Evolutionary conservation across 2,797 vertebrate genomes (phyloP), one percentile per base, ranked within the genome.

Genomic region (Vipera latastei): DNA sequence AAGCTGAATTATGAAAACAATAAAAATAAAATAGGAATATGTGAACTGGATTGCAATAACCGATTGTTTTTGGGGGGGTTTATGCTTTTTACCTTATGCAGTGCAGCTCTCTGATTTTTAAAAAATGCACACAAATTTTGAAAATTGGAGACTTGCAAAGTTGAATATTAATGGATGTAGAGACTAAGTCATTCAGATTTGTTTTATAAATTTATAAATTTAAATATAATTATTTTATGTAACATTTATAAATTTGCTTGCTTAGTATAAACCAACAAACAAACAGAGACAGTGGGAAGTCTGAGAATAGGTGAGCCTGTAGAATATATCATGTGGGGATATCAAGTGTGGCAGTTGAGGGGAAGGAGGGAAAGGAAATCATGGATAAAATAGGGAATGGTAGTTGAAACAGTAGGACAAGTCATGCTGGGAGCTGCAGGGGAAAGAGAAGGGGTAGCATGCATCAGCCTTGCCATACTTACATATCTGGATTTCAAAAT

Each of bases 81-180:
- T 51, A 4, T 83, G n/a, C 61, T 48, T 65, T 6, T 57, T 78
- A 44, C 26, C 93, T 91, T 11, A 16, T 94, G 38, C 8, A 0
- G 48, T 26, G 1, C 51, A 32, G 14, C n/a, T 38, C 63, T 78
- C 5, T 92, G 89, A 14, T 69, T 51, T 32, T 32, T 59, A 61
- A 48, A 83, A 83, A 83, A 48, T 78, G 73, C 18, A 83, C 22
- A 83, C 38, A 83, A 25, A 56, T 93, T 22, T 48, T 44, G 88
- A 90, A 28, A 83, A 93, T 90, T 89, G 94, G 93, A 93, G 94
- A 92, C 83, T 61, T 65, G 14, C 26, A 93, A 61, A 38, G 56
- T 92, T 94, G 93, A 78, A 95, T 92, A 94, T 88, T 89, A 94
- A 0, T 89, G 89, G 93, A 93, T 38, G 26, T 88, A 91, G 92